Base-by-base conservation (phyloP, 2,797 vertebrate species). In the Centropyge bicolor region DNA sequence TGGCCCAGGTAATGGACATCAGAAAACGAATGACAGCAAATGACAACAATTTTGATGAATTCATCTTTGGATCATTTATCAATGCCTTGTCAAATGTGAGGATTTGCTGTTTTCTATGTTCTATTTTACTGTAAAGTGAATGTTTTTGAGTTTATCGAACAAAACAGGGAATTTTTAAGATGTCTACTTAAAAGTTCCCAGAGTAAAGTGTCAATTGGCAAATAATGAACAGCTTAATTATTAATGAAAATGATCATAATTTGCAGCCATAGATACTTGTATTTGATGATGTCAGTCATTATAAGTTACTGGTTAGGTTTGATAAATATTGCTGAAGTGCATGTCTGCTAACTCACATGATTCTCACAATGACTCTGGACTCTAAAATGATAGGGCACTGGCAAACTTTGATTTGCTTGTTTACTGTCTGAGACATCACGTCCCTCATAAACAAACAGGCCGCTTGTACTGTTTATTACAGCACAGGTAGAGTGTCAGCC, bases 1-100 rank as follows among this genome's bases (percentile, higher is more conserved):
- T 99, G 71, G 98, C 98, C 51, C 98, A 99, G 96, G 98, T 97
- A 90, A 82, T 6, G 0, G 1, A 49, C 35, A 27, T n/a, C 27
- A 4, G 12, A 9, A 61, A 43, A 19, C 31, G 3, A 27, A 13
- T n/a, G 27, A 31, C 27, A 31, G 27, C 27, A 31, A 31, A 31
- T 31, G 27, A 31, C 27, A 31, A 31, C 27, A 31, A 3, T 52
- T 55, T n/a, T n/a, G 12, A 74, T 24, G 3, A 55, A 31, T 31
- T 27, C 6, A 16, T 0, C 3, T n/a, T 59, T 40, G 7, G 38
- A 17, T 38, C 13, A 27, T 66, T 51, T n/a, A 41, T 31, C 12
- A 40, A 9, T 1, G 0, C 14, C 16, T 19, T 31, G 8, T 27
- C 16, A 38, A 19, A 55, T 36, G 14, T 27, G 45, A 60, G 11